Base-by-base conservation (phyloP, 2,888 invertebrate species). In the Hydriomena furcata region DNA sequence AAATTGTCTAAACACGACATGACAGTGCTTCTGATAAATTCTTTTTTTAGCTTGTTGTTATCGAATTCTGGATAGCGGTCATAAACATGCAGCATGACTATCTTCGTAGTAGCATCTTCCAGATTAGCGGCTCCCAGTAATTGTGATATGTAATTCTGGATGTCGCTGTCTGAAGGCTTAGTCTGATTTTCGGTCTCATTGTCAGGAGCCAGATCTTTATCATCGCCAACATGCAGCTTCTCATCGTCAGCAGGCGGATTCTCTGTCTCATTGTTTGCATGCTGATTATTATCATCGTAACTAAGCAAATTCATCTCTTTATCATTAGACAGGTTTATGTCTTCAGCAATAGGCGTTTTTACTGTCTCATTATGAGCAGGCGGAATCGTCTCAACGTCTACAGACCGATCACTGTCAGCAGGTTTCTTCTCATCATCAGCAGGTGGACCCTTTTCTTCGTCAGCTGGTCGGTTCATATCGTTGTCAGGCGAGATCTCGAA, bases 101-200 rank as follows among this genome's bases (percentile, higher is more conserved):
- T 23, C 7, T 28, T 45, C 0, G 12, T 13, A 6, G 44, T 37
- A 1, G 23, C 30, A 0, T 36, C 2, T 6, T 45, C 36, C 5
- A 36, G 13, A 36, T 13, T n/a, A n/a, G 44, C 13, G 0, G 8
- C 7, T 1, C 12, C 36, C 5, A 44, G 21, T 30, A 28, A n/a
- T 8, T 27, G 7, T 0, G 12, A 0, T 1, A 30, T 36, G 13
- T 23, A 44, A 1, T 10, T 24, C 2, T 31, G n/a, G 6, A 41
- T 41, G 0, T 31, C 31, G 6, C 13, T 31, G 6, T 41, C 41
- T n/a, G 31, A 7, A 12, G 41, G 31, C n/a, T n/a, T n/a, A n/a
- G n/a, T n/a, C 23, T 6, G 6, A 2, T 37, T 12, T 11, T 37
- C 17, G 1, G 5, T 23, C 13, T 13, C 13, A 28, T 11, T 28